These are phyloP conservation scores for Cenopis cana DNA, from an alignment of 2,888 invertebrate species.

Conservation along the genomic window DNA sequence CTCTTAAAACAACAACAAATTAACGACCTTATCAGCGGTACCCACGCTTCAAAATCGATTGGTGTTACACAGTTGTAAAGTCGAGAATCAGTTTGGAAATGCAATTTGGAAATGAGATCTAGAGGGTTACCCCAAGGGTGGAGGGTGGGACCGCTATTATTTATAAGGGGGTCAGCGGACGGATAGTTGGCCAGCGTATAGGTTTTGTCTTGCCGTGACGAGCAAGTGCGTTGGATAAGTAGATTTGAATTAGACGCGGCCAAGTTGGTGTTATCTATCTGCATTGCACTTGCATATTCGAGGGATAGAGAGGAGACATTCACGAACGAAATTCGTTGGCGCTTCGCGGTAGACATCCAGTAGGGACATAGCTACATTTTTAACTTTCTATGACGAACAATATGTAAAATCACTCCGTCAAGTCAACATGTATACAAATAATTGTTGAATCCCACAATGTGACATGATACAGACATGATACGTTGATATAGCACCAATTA, in stretches of 20 bases:
- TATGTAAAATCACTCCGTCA: too few relatives aligned
- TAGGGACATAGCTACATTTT: too few relatives aligned
- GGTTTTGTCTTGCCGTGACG: slow-evolving; percentile 56
- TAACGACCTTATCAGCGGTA: slow-evolving; percentile 54
- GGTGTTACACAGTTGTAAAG: slow-evolving; percentile 66
- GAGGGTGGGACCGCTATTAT: slow-evolving; percentile 81
- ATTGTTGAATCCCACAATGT: too few relatives aligned
- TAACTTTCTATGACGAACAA: too few relatives aligned
- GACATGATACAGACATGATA: too few relatives aligned
- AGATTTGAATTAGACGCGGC: slow-evolving; percentile 15
- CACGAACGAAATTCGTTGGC: too few relatives aligned
- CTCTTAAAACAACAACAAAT: slow-evolving; percentile 53
- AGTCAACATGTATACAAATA: too few relatives aligned
- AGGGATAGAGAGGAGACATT: too few relatives aligned
- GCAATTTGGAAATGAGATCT: slow-evolving; percentile 85
- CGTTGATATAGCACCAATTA: too few relatives aligned
- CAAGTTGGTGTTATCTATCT: neutral
- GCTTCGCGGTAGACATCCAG: too few relatives aligned
- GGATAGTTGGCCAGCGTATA: slow-evolving; percentile 69
- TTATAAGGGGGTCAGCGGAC: slow-evolving; percentile 82
- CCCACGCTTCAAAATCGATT: slow-evolving; percentile 55
- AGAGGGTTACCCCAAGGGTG: slow-evolving; percentile 77
- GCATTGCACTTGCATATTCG: too few relatives aligned
- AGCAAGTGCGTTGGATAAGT: slow-evolving; percentile 31
- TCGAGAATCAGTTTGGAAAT: slow-evolving; percentile 81